Base-by-base conservation (phyloP, 2,113 vertebrate genomes). In the Alaudala cheleensis region DNA sequence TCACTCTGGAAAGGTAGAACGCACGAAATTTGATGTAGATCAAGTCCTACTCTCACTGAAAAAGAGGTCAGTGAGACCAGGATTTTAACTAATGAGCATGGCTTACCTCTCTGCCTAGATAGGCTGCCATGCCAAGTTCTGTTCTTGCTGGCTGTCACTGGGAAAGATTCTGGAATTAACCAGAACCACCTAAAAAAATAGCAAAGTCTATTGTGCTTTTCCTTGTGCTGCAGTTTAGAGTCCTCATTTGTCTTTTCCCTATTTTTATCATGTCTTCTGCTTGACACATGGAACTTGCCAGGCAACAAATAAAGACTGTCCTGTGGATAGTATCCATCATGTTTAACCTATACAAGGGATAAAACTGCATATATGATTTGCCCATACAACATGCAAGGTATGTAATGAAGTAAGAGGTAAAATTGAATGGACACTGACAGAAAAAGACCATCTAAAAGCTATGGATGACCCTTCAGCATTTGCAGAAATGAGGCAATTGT, bases 101-200 rank as follows among this genome's bases (percentile, higher is more conserved):
- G 12, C 19, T 66, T 49, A 21, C 3, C 10, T 37, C 23, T 37
- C 79, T 72, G 21, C 18, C 31, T 18, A 26, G 42, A 21, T 1
- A 53, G 18, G 29, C 31, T 34, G 26, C 15, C 28, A 12, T 20
- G 28, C 29, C 13, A 33, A 45, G 5, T 14, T 23, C 23, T 33
- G 29, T 4, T 33, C 50, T 5, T 0, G 0, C 23, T 39, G 33
- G 11, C 23, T 61, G 15, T 42, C 54, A 11, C 33, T 31, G 11
- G 9, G 9, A 11, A 42, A 37, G 28, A 39, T 70, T 7, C 40
- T 25, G 70, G 50, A 74, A 57, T 49, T 29, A 34, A 34, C 14
- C 45, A 79, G n/a, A 78, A 45, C 5, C 29, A 65, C 14, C 23
- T 34, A 18, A n/a, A 4, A 67, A 82, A 82, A 61, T 18, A 12